Evolutionary conservation across 2,888 invertebrate genomes (phyloP).

Genomic region (Nezara viridula): DNA sequence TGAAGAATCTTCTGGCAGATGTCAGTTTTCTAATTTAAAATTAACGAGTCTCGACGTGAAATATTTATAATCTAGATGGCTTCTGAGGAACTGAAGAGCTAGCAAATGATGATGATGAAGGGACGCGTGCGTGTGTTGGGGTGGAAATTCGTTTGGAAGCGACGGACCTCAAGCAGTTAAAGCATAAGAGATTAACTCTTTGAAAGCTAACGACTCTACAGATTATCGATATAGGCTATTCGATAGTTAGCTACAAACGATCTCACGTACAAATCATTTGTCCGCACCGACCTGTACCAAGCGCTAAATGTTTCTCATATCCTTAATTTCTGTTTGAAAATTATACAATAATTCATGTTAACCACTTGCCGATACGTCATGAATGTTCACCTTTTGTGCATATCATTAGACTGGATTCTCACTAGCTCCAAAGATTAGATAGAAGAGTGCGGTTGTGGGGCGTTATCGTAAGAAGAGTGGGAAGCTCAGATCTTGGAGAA

Average conservation of each 20-base stretch:
- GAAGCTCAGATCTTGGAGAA: neutral
- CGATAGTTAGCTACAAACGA: slow-evolving; percentile 33
- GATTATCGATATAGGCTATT: slow-evolving; percentile 53
- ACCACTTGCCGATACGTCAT: neutral
- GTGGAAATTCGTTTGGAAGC: slow-evolving; percentile 4
- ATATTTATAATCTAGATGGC: slow-evolving; percentile 34
- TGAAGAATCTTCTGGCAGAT: neutral
- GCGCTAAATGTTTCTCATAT: neutral
- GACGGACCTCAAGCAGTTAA: slow-evolving; percentile 4
- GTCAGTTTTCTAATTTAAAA: slow-evolving; percentile 22
- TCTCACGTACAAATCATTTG: slow-evolving; percentile 59
- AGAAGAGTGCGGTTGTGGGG: neutral
- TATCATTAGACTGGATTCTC: too few relatives aligned
- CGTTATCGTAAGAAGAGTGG: neutral
- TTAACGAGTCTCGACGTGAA: slow-evolving; percentile 31
- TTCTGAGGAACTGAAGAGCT: neutral
- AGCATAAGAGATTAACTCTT: slow-evolving; percentile 52
- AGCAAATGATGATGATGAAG: slow-evolving; percentile 31
- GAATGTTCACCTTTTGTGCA: neutral
- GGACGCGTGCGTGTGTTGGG: neutral
- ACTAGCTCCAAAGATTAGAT: neutral
- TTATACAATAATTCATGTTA: neutral
- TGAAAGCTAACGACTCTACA: slow-evolving; percentile 53
- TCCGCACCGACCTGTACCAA: neutral
- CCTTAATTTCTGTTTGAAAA: neutral